Percentiles rank a stretch among this genome's conserved stretches.
Evolutionary conservation across 2,888 invertebrate genomes (phyloP).

Genomic region (Morpho achilles): DNA sequence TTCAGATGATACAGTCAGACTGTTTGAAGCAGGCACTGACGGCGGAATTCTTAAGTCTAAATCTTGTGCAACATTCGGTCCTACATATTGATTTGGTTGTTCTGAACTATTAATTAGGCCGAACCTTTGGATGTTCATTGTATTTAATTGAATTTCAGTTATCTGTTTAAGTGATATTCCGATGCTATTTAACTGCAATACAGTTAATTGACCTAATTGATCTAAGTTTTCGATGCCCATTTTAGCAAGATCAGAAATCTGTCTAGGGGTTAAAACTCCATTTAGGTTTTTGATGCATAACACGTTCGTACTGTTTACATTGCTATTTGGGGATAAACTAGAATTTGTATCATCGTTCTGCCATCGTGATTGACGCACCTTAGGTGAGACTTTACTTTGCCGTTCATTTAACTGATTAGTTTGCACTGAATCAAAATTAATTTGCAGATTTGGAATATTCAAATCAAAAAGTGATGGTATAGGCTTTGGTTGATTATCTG

Average conservation of each 20-base stretch:
- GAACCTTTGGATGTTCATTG: constrained; percentile 78
- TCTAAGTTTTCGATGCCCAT: constrained; percentile 81
- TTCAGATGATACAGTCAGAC: constrained; percentile 44
- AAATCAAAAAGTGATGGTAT: constrained; percentile 72
- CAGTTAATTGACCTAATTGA: constrained; percentile 80
- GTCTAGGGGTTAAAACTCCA: constrained; percentile 76
- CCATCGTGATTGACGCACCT: constrained; percentile 73
- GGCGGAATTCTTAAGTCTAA: constrained; percentile 71
- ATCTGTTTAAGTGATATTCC: constrained; percentile 81
- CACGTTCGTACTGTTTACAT: constrained; percentile 51
- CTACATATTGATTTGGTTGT: constrained; percentile 45
- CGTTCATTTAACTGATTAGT: constrained; percentile 53
- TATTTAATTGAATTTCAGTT: constrained; percentile 81
- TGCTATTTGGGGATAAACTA: constrained; percentile 50
- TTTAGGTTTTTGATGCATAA: constrained; percentile 79
- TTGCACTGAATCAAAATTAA: constrained; percentile 43
- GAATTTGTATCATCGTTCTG: constrained; percentile 63
- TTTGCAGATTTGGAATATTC: constrained; percentile 64
- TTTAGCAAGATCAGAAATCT: constrained; percentile 79
- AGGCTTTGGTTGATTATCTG: constrained; percentile 52
- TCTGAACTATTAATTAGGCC: constrained; percentile 62
- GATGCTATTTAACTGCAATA: constrained; percentile 79
- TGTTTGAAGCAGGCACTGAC: constrained; percentile 43
- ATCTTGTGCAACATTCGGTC: constrained; percentile 52
- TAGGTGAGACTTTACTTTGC: constrained; percentile 64